Evolutionary conservation across 2,888 invertebrate genomes (phyloP), one percentile per base, ranked within the genome.

Genomic region (Uloborus plumipes): DNA sequence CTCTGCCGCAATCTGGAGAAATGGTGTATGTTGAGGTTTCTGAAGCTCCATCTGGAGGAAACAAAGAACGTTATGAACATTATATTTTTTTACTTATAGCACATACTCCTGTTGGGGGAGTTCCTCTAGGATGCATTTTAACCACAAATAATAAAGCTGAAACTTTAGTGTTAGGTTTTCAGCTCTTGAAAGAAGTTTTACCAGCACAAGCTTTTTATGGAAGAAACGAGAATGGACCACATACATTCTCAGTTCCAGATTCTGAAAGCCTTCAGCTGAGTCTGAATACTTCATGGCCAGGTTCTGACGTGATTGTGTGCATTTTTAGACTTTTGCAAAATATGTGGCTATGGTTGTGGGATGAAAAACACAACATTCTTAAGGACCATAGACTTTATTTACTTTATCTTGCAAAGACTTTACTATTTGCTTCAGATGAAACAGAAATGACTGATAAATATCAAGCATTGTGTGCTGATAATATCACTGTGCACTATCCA

Each of bases 281-380:
- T 55, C 59, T 80, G 14, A 65, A 26, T 55, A 26, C 11, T 62
- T 67, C 62, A 6, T 80, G 79, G 79, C 49, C 73, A 20, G 55
- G 18, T 18, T 74, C 73, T 62, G 69, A 59, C 18, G 26, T 80
- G 7, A 58, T 73, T 62, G 50, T 55, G 16, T 80, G 79, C 26
- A 73, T 73, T 26, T 80, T 80, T 47, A 61, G 79, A 49, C 61
- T 80, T 26, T 62, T 80, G 26, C 79, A 80, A 16, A 53, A 16
- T 16, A 53, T 73, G 67, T 80, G 79, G 79, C 22, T 39, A 20
- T 80, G 79, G 79, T 15, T 80, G n/a, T 80, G 79, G 79, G 62
- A 80, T 67, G 79, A 80, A 26, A 80, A 80, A 47, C 67, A 80
- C 13, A 71, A 71, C 22, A 49, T 80, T 67, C 31, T 73, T 15